Percentiles rank a stretch among this genome's conserved stretches.
These are phyloP conservation scores for Apamea monoglypha DNA, from an alignment of 2,888 invertebrate genomes.

Conservation along the genomic window DNA sequence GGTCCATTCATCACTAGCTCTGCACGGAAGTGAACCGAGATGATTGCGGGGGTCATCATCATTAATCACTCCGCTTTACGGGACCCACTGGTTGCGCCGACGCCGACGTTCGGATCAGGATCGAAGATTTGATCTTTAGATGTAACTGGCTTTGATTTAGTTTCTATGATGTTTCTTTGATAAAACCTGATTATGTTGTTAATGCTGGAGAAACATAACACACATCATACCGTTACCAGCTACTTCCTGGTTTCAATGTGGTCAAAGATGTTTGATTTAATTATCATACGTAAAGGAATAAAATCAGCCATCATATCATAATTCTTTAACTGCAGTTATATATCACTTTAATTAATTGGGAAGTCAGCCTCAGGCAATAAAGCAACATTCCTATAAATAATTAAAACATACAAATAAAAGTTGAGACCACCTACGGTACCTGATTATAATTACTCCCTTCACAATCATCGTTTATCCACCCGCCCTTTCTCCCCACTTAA, in stretches of 20 bases:
- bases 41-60: constrained; percentile 72
- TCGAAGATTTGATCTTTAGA: constrained; percentile 55
- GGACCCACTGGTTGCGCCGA: constrained; percentile 51
- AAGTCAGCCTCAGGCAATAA: constrained; percentile 10
- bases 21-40: constrained; percentile 65
- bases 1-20: constrained; percentile 64
- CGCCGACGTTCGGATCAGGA: constrained; percentile 49
- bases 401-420: constrained; percentile 34
- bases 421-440: constrained; percentile 22
- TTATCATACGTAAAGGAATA: constrained; percentile 1
- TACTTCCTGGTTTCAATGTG: constrained; percentile 19
- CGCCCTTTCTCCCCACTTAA: constrained; percentile 57
- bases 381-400: constrained; percentile 12
- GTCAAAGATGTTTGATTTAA: constrained; percentile 14
- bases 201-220: constrained; percentile 9
- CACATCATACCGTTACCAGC: background rate
- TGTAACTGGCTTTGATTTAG: constrained; percentile 52
- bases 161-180: constrained; percentile 30
- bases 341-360: constrained; percentile 36
- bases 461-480: constrained; percentile 41
- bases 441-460: constrained; percentile 46
- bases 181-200: constrained; percentile 45
- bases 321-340: constrained; percentile 26
- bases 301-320: constrained; percentile 6
- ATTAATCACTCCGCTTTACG: constrained; percentile 74